Conservation (phyloP, 1,140 invertebrate species). For the Gerris buenoi region DNA sequence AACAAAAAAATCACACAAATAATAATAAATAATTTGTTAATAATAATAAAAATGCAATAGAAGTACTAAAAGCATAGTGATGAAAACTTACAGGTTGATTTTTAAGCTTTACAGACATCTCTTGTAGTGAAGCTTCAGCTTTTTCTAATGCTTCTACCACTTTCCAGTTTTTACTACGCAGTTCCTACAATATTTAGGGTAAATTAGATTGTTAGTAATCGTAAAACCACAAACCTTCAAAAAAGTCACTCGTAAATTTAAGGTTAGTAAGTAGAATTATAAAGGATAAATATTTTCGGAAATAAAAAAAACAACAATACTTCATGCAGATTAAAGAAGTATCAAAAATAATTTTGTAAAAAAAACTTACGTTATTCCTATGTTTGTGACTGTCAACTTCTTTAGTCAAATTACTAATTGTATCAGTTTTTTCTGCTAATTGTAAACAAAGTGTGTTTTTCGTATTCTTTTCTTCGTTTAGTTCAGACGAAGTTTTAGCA, state of each 20-base stretch:
- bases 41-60: background rate
- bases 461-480: background rate
- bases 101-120: background rate
- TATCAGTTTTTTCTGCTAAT: background rate
- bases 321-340: no score
- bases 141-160: background rate
- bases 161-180: constrained; percentile 3
- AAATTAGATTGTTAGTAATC: background rate
- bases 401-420: background rate
- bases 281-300: no score
- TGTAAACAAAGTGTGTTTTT: background rate
- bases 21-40: background rate
- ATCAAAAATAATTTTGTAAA: background rate
- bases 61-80: background rate
- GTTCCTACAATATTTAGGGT: background rate
- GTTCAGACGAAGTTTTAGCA: background rate
- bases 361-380: constrained; percentile 2
- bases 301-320: no score
- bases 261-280: no score
- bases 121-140: background rate
- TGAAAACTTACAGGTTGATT: background rate
- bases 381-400: background rate
- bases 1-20: background rate
- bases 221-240: background rate
- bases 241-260: no score